Percentiles rank a stretch among this genome's conserved stretches.
These are phyloP conservation scores for Epinephelus lanceolatus DNA, from an alignment of 2,113 vertebrate species.

Conservation along the genomic window DNA sequence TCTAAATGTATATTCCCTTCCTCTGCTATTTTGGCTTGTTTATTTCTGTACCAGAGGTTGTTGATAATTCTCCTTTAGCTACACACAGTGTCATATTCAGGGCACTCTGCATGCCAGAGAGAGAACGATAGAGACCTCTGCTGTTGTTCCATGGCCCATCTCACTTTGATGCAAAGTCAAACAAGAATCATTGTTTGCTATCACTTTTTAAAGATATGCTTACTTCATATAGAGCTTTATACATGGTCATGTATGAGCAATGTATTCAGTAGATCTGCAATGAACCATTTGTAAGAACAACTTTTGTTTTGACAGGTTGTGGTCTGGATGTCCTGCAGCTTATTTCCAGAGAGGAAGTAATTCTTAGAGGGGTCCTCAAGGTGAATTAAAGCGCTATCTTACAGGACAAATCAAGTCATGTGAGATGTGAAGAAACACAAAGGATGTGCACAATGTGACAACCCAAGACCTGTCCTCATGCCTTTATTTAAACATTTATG, in stretches of 20 bases:
- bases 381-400: neutral
- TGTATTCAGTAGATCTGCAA: too few species aligned
- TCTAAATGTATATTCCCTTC: constrained; percentile 58
- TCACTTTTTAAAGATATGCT: neutral
- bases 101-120: neutral
- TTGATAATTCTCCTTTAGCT: constrained; percentile 69
- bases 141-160: constrained; percentile 17
- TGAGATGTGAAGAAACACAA: neutral
- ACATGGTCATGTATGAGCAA: neutral
- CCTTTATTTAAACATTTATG: neutral
- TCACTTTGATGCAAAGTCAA: constrained; percentile 9
- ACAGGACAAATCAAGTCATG: neutral
- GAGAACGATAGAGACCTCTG: constrained; percentile 33
- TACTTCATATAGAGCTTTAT: neutral
- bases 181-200: neutral
- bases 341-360: neutral
- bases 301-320: neutral
- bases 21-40: constrained; percentile 72
- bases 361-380: neutral
- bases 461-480: neutral
- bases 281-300: neutral
- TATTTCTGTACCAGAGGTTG: constrained; percentile 77
- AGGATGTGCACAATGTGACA: neutral
- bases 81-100: constrained; percentile 67
- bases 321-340: neutral